A percentile compares a stretch with the other conserved stretches of the same genome.
Evolutionary conservation across 2,113 vertebrate species (phyloP).

Genomic region (Percina caprodes): DNA sequence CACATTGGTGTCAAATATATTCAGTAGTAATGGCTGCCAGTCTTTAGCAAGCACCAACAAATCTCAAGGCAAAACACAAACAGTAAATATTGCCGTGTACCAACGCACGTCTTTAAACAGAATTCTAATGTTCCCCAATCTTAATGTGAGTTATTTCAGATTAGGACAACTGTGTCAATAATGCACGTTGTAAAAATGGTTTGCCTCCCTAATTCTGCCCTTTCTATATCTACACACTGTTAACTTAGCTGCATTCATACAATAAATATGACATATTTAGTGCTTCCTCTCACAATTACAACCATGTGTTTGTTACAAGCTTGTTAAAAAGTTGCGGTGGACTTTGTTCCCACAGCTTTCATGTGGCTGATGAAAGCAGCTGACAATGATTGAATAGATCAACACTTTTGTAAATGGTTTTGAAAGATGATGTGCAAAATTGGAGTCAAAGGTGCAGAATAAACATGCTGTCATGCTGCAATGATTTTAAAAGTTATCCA

Average conservation of each 20-base stretch:
- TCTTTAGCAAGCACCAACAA: constrained; percentile 1
- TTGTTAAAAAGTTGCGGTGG: constrained; percentile 33
- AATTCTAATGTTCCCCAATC: too few species aligned
- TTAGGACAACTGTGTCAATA: too few species aligned
- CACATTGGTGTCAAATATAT: constrained; percentile 13
- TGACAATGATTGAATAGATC: constrained; percentile 12
- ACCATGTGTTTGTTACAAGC: constrained; percentile 45
- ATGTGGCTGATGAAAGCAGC: constrained; percentile 32
- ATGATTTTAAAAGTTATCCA: background rate
- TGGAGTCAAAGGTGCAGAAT: background rate
- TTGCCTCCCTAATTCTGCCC: background rate
- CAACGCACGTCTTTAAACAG: too few species aligned
- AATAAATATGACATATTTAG: constrained; percentile 35
- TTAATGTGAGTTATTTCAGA: background rate
- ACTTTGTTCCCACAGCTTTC: constrained; percentile 61
- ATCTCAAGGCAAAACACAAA: constrained; percentile 11
- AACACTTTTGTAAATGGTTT: constrained; percentile 17
- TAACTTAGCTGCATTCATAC: constrained; percentile 13
- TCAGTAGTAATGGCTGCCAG: constrained; percentile 9
- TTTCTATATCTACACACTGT: background rate
- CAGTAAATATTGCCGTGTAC: background rate
- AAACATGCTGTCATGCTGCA: background rate
- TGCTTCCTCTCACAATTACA: constrained; percentile 45
- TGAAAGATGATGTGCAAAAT: constrained; percentile 9
- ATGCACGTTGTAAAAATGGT: background rate